These are phyloP conservation scores for Pan troglodytes DNA, from an alignment of 2,113 vertebrate genomes.

Conservation along the genomic window NHGRI_mPanTro3-v2.1_pri NC_072418.2:18123001-18123500, in stretches of 20 bases:
- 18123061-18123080: conserved; percentile 82
- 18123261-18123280: neutral
- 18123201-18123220: conserved; percentile 83
- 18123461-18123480: neutral
- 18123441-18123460: neutral
- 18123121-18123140: conserved; percentile 78
- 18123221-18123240: conserved; percentile 75
- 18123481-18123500: neutral
- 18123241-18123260: conserved; percentile 59
- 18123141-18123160: conserved; percentile 72
- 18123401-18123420: neutral
- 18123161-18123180: conserved; percentile 83
- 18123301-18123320: neutral
- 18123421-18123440: neutral
- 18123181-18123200: conserved; percentile 84
- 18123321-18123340: neutral
- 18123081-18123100: conserved; percentile 83
- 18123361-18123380: neutral
- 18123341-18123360: neutral
- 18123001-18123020: neutral
- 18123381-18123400: neutral
- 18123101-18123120: conserved; percentile 85
- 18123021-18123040: neutral
- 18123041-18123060: conserved; percentile 84
- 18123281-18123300: neutral